Evolutionary conservation across 2,113 vertebrate species (phyloP), one percentile per base, ranked within the genome.

Genomic region (Macquaria australasica): DNA sequence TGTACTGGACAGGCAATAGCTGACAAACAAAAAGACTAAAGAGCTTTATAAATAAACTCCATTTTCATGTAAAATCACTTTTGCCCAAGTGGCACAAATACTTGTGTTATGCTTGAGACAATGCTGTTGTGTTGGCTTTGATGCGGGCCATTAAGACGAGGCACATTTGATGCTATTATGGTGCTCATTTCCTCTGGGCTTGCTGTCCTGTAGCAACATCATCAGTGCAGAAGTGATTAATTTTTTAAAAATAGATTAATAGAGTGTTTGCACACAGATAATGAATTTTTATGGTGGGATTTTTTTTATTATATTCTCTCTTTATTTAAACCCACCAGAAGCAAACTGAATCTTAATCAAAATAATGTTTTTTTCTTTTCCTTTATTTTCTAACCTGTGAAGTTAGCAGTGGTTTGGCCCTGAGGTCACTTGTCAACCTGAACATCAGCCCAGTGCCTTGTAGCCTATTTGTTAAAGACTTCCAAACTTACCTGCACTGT

Each of bases 161-260:
- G 60, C 77, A 70, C 89, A 90, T 90, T 93, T 92, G 91, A 93
- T 90, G 89, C 86, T 93, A 92, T 93, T 94, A 89, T 84, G 77
- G 81, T 85, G 69, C 82, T 88, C 63, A 87, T 94, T 90, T 93
- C 90, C 90, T 93, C 71, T 79, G 87, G 93, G 94, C 79, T 39
- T 72, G 25, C 70, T 56, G 85, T 93, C 84, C 77, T 92, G 87
- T 82, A 75, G 90, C 88, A 86, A 82, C 84, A 89, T 81, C 89
- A 87, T 87, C 88, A 91, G 85, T 50, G 53, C 71, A 88, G 74
- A 90, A 89, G 86, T 90, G 89, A 93, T 93, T 91, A 74, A 90
- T 88, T 91, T 53, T 92, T 87, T 89, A 91, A 91, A 94, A 93
- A 92, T 92, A 94, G 90, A 93, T 91, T 87, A 92, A 88, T 75